A percentile compares a stretch with the other conserved stretches of the same genome.
phyloP scores from a whole-genome alignment of 2,888 invertebrate species.

The Gnatocerus cornutus region DNA sequence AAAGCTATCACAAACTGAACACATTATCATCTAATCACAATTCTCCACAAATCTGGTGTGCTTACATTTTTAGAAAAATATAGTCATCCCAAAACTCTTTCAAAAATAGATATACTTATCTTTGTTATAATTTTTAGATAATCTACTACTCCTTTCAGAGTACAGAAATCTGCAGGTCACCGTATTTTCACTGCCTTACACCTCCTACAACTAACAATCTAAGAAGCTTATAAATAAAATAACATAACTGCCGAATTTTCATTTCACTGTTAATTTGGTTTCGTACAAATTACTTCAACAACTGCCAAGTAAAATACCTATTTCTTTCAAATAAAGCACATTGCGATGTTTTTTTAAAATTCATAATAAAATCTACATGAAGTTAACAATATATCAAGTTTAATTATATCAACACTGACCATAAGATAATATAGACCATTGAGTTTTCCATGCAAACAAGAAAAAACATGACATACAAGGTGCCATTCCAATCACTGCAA shows the following conservation, averaged over 20 bases:
- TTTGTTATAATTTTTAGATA: conserved; percentile 13
- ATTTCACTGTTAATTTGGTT: conserved; percentile 26
- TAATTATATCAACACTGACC: conserved; percentile 38
- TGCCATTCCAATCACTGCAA: conserved; percentile 3
- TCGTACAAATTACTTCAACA: conserved; percentile 16
- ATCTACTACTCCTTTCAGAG: background rate
- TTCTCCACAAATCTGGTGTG: conserved; percentile 25
- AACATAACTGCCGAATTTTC: conserved; percentile 32
- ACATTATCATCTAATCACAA: conserved; percentile 56
- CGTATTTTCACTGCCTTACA: conserved; percentile 12
- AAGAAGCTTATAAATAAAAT: conserved; percentile 24
- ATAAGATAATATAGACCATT: conserved; percentile 31
- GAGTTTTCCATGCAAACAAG: conserved; percentile 39
- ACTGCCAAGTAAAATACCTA: conserved; percentile 45
- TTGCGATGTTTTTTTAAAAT: conserved; percentile 27
- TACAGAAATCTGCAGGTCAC: conserved; percentile 25
- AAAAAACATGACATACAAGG: conserved; percentile 30
- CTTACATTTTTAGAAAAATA: conserved; percentile 36
- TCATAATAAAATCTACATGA: conserved; percentile 32
- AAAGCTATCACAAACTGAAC: conserved; percentile 62
- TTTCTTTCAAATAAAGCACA: conserved; percentile 40
- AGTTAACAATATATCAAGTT: conserved; percentile 18
- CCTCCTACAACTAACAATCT: conserved; percentile 21
- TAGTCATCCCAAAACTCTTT: conserved; percentile 23
- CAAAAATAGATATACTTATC: conserved; percentile 37